Conservation (phyloP, 2,113 vertebrate species). For the Saguinus midas region DNA sequence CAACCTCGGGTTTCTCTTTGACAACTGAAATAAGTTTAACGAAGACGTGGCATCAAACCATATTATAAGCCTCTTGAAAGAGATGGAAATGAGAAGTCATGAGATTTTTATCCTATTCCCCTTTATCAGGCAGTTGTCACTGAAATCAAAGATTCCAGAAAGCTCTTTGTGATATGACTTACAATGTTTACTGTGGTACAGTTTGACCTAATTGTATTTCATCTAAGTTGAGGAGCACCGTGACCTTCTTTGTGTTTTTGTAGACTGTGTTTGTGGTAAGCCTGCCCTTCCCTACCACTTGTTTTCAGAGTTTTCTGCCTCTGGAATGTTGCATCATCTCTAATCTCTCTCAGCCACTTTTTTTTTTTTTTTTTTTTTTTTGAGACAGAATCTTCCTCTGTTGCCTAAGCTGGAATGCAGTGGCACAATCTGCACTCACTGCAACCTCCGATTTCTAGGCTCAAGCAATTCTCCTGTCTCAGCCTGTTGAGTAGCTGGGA, state of each 20-base stretch:
- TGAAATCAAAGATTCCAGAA: conserved; percentile 35
- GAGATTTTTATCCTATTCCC: conserved; percentile 25
- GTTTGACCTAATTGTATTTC: not conserved
- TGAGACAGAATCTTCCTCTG: no score
- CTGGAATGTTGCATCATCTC: not conserved
- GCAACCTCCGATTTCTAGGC: no score
- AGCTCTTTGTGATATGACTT: not conserved
- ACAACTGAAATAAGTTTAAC: conserved; percentile 4
- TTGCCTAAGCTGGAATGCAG: no score
- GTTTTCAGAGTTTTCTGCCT: not conserved
- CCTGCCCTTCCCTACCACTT: not conserved
- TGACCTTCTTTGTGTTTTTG: conserved; percentile 27
- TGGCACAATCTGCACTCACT: no score
- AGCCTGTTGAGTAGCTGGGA: no score
- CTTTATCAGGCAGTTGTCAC: not conserved
- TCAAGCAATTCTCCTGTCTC: no score
- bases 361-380: no score
- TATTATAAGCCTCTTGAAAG: not conserved
- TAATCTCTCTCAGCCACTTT: conserved; percentile 14
- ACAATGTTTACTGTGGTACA: not conserved
- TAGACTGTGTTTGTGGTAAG: not conserved
- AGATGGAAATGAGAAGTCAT: not conserved
- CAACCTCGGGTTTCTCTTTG: not conserved
- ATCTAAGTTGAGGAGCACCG: not conserved
- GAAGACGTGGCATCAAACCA: not conserved